These are phyloP conservation scores for Otocyon megalotis DNA, from an alignment of 2,113 vertebrate species.

Conservation along the genomic window DNA sequence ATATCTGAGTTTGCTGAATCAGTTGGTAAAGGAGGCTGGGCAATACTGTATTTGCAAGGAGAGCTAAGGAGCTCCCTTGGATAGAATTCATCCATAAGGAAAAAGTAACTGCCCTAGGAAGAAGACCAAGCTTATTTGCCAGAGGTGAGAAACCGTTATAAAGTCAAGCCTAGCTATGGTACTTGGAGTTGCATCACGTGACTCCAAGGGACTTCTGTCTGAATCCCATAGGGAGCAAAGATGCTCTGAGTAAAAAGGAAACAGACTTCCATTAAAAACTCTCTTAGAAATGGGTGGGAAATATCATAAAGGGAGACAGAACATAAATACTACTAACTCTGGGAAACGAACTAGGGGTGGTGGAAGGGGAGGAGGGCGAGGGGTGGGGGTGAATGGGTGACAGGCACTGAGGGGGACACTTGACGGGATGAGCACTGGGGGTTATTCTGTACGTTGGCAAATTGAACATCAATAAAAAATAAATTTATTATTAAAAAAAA, in stretches of 20 bases:
- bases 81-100: neutral
- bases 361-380: too few relatives aligned
- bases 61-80: neutral
- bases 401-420: too few relatives aligned
- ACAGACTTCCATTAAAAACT: neutral
- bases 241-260: neutral
- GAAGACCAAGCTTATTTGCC: neutral
- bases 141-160: neutral
- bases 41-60: neutral
- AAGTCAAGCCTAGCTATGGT: neutral
- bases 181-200: neutral
- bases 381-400: too few relatives aligned
- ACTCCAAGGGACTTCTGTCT: neutral
- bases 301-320: too few relatives aligned
- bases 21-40: neutral
- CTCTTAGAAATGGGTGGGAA: too few relatives aligned
- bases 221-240: neutral
- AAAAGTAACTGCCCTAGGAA: neutral
- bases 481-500: too few relatives aligned
- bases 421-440: too few relatives aligned
- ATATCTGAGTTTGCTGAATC: neutral
- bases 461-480: too few relatives aligned
- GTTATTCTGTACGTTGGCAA: too few relatives aligned
- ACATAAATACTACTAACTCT: too few relatives aligned
- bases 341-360: too few relatives aligned